Percentiles rank a stretch among this genome's conserved stretches.
These are phyloP conservation scores for Chrysocyon brachyurus DNA, from an alignment of 2,797 vertebrate genomes.

Conservation along the genomic window DNA sequence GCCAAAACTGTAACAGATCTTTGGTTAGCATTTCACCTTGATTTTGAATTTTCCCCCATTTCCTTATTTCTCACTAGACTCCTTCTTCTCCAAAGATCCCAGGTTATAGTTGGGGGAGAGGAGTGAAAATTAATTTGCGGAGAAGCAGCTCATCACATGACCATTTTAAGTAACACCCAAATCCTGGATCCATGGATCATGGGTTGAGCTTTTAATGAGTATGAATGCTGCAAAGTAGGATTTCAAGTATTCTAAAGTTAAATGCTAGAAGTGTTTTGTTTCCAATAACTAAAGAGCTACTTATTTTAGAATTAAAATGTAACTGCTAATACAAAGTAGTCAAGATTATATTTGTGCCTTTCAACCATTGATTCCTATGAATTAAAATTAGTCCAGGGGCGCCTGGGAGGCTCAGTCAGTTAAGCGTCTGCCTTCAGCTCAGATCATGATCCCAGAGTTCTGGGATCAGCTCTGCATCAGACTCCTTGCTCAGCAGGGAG, in stretches of 20 bases:
- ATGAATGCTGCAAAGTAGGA: conserved; percentile 69
- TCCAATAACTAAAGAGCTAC: conserved; percentile 9
- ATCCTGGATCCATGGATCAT: conserved; percentile 25
- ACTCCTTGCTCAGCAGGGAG: too few species aligned
- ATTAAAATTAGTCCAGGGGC: not conserved
- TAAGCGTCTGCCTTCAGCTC: too few species aligned
- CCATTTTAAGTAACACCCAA: conserved; percentile 65
- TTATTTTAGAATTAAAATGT: conserved; percentile 62
- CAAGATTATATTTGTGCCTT: conserved; percentile 16
- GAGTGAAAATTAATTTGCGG: conserved; percentile 51
- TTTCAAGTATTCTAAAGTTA: conserved; percentile 69
- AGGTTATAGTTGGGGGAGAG: not conserved
- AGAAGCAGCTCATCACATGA: conserved; percentile 38
- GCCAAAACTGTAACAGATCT: not conserved
- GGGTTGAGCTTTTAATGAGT: conserved; percentile 43
- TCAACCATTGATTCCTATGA: not conserved
- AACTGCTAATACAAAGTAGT: conserved; percentile 37
- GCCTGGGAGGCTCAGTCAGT: too few species aligned
- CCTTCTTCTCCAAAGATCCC: conserved; percentile 24
- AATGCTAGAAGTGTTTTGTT: conserved; percentile 69
- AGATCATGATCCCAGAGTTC: too few species aligned
- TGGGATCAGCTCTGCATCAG: too few species aligned
- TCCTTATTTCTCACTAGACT: conserved; percentile 8
- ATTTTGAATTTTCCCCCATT: conserved; percentile 34
- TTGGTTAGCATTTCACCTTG: conserved; percentile 12